Evolutionary conservation across 2,113 vertebrate species (phyloP).

Genomic region (Callipepla squamata): DNA sequence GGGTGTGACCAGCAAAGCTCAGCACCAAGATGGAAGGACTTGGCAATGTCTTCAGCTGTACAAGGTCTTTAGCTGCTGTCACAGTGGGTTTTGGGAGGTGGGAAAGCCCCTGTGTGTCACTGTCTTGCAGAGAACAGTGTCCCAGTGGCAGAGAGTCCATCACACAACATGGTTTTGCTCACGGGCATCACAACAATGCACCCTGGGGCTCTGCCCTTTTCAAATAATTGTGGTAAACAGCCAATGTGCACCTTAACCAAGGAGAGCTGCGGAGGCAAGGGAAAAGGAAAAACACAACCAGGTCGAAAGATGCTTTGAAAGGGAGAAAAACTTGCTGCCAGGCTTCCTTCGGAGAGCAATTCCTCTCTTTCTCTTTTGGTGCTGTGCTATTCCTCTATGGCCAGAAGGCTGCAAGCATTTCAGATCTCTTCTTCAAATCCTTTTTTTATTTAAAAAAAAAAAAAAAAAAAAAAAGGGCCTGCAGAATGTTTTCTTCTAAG

Average conservation of each 20-base stretch:
- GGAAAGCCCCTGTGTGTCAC: too few species aligned
- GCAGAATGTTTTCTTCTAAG: background rate
- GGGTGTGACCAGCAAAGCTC: background rate
- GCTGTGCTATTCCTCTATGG: background rate
- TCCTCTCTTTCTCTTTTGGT: background rate
- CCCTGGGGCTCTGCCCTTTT: background rate
- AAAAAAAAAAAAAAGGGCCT: background rate
- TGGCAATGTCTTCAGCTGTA: background rate
- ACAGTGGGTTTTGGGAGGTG: rapidly evolving
- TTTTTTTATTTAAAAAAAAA: background rate
- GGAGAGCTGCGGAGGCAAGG: background rate
- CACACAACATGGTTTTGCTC: background rate
- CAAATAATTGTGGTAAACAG: background rate
- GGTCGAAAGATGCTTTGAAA: background rate
- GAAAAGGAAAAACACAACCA: background rate
- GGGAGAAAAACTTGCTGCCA: background rate
- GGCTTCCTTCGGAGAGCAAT: background rate
- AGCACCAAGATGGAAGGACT: rapidly evolving
- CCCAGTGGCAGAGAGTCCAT: rapidly evolving
- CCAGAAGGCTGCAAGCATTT: background rate
- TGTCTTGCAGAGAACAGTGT: rapidly evolving
- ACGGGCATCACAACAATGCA: background rate
- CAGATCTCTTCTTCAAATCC: background rate
- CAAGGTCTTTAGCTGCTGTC: rapidly evolving
- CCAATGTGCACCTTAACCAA: background rate